A percentile compares a stretch with the other conserved stretches of the same genome.
These are phyloP conservation scores for Hexactinellida sp. DNA, from an alignment of 37 sponge, comb jelly and placozoan species.

Conservation along the genomic window DNA sequence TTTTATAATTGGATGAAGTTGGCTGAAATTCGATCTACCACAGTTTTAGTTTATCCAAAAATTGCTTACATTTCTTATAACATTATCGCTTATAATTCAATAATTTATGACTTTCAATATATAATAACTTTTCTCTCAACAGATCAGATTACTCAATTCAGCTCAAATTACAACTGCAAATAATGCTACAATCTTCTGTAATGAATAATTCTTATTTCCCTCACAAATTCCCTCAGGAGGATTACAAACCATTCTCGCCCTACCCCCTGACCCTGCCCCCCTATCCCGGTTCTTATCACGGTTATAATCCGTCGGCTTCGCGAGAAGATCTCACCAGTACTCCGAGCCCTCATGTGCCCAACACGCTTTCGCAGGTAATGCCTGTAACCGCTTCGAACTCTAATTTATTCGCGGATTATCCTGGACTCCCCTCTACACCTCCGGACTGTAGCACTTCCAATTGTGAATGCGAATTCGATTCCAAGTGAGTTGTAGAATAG, in stretches of 20 bases:
- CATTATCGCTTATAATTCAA: not conserved
- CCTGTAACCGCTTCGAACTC: not conserved
- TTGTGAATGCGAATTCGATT: not conserved
- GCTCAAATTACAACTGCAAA: not conserved
- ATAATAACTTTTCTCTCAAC: too few species aligned
- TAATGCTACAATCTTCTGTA: not conserved
- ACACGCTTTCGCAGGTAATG: not conserved
- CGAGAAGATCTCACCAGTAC: not conserved
- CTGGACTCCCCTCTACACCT: conserved; percentile 3
- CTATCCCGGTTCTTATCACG: not conserved
- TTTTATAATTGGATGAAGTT: too few species aligned
- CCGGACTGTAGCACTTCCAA: not conserved
- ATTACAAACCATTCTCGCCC: not conserved
- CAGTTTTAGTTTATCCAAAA: not conserved
- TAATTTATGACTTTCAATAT: not conserved
- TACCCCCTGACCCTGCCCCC: not conserved
- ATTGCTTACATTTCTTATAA: not conserved
- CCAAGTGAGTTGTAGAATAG: not conserved
- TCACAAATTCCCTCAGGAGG: not conserved
- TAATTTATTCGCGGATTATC: not conserved
- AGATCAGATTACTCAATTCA: not conserved
- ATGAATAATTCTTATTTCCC: not conserved
- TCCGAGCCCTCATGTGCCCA: not conserved
- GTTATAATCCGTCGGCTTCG: not conserved
- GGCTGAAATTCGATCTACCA: not conserved